Conservation (phyloP, 1,140 invertebrate genomes). For the Goniozus legneri region DNA sequence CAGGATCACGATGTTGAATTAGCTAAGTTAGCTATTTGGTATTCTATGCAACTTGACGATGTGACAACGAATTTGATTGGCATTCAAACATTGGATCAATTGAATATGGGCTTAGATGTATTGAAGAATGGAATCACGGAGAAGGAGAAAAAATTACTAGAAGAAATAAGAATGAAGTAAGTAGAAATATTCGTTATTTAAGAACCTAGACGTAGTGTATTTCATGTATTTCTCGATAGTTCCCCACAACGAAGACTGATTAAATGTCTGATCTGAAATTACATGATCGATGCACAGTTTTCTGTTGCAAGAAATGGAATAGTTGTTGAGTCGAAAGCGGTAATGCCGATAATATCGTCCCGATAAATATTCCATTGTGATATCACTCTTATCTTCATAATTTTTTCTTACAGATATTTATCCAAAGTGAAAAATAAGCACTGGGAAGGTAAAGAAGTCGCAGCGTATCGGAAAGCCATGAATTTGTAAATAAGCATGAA, state of each 20-base stretch:
- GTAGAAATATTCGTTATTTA: slow-evolving; percentile 24
- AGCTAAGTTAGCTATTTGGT: slow-evolving; percentile 68
- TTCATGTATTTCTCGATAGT: slow-evolving; percentile 30
- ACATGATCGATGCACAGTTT: slow-evolving; percentile 8
- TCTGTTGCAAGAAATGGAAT: no score
- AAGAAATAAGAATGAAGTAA: slow-evolving; percentile 64
- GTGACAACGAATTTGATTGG: slow-evolving; percentile 67
- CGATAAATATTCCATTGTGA: no score
- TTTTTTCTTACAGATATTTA: slow-evolving; percentile 42
- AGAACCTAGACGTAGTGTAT: no score
- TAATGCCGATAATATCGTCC: no score
- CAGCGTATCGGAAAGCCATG: slow-evolving; percentile 24
- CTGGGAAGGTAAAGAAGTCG: slow-evolving; percentile 56
- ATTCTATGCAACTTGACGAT: slow-evolving; percentile 58
- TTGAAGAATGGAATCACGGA: slow-evolving; percentile 57
- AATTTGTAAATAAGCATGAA: slow-evolving; percentile 17
- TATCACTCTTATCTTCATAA: no score
- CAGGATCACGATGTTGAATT: slow-evolving; percentile 65
- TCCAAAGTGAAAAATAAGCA: slow-evolving; percentile 39
- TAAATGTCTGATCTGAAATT: slow-evolving; percentile 20
- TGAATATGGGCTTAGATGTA: slow-evolving; percentile 61
- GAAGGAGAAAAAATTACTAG: slow-evolving; percentile 60
- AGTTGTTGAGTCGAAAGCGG: no score
- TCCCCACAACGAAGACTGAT: slow-evolving; percentile 28
- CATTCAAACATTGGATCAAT: slow-evolving; percentile 61